phyloP scores from a whole-genome alignment of 1,140 invertebrate species.

The Venustaconcha ellipsiformis region DNA sequence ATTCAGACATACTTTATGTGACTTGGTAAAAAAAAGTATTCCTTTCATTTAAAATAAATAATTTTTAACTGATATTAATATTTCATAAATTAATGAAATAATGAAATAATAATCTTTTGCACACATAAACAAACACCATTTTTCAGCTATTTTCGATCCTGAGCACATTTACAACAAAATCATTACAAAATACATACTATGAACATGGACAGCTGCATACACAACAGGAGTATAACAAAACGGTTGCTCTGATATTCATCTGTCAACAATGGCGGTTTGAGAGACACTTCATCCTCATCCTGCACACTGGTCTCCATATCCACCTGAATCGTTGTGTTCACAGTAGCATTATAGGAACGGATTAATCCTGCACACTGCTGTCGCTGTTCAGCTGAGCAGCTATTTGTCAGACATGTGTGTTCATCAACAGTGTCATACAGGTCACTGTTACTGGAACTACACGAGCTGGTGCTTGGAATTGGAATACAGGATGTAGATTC shows the following conservation, averaged over 20 bases:
- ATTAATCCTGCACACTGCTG: conserved; percentile 47
- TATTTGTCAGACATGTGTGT: conserved; percentile 48
- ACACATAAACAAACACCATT: no score
- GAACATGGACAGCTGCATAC: conserved; percentile 87
- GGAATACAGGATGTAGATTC: not conserved
- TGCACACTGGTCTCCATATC: not conserved
- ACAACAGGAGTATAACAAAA: conserved; percentile 86
- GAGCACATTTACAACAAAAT: no score
- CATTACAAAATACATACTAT: conserved; percentile 76
- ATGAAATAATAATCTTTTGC: no score
- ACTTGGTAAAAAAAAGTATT: no score
- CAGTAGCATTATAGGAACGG: conserved; percentile 37
- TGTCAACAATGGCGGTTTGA: not conserved
- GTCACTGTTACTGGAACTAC: conserved; percentile 13
- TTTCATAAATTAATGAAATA: no score
- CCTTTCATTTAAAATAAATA: no score
- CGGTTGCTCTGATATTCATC: conserved; percentile 79
- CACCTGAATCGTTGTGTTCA: conserved; percentile 10
- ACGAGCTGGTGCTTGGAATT: not conserved
- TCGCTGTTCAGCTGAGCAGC: conserved; percentile 50
- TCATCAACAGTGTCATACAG: conserved; percentile 28
- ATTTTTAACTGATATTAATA: no score
- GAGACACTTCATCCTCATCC: not conserved
- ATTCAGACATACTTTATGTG: no score
- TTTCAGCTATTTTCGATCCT: no score